Percentiles rank a stretch among this genome's conserved stretches.
Conservation (phyloP, 1,140 invertebrate species). For the Antheraea mylitta region DNA sequence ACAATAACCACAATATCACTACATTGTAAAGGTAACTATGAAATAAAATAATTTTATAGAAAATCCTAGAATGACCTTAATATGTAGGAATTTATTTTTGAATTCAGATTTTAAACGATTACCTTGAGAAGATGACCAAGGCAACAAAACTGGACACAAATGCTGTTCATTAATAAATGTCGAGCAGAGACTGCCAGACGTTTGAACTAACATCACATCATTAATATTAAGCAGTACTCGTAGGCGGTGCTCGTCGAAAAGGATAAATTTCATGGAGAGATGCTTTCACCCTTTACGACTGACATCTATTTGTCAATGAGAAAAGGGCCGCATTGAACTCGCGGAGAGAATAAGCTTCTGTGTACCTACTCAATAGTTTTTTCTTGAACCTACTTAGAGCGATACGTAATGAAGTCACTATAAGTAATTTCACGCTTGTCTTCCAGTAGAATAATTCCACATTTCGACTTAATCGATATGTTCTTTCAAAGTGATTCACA, state of each 20-base stretch:
- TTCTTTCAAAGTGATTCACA: not conserved
- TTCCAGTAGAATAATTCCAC: not conserved
- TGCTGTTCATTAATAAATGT: slow-evolving; percentile 67
- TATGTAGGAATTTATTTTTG: not conserved
- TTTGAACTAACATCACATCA: slow-evolving; percentile 74
- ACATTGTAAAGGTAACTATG: no score
- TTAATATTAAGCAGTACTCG: slow-evolving; percentile 72
- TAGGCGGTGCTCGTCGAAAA: slow-evolving; percentile 56
- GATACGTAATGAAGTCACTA: not conserved
- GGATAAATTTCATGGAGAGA: slow-evolving; percentile 65
- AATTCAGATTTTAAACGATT: slow-evolving; percentile 15
- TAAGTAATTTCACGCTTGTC: slow-evolving; percentile 2
- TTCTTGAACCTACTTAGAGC: slow-evolving; percentile 16
- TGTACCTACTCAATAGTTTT: slow-evolving; percentile 8
- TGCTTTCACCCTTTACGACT: slow-evolving; percentile 71
- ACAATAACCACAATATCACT: no score
- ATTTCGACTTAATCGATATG: not conserved
- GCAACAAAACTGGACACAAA: slow-evolving; percentile 57
- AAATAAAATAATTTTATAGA: no score
- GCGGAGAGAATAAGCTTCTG: slow-evolving; percentile 31
- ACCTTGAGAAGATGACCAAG: slow-evolving; percentile 39
- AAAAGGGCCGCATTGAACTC: slow-evolving; percentile 37
- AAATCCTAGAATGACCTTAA: no score
- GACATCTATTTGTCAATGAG: slow-evolving; percentile 57
- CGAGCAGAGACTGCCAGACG: slow-evolving; percentile 60